phyloP scores from a whole-genome alignment of 1,140 invertebrate species.

The Drosophila erecta region DNA sequence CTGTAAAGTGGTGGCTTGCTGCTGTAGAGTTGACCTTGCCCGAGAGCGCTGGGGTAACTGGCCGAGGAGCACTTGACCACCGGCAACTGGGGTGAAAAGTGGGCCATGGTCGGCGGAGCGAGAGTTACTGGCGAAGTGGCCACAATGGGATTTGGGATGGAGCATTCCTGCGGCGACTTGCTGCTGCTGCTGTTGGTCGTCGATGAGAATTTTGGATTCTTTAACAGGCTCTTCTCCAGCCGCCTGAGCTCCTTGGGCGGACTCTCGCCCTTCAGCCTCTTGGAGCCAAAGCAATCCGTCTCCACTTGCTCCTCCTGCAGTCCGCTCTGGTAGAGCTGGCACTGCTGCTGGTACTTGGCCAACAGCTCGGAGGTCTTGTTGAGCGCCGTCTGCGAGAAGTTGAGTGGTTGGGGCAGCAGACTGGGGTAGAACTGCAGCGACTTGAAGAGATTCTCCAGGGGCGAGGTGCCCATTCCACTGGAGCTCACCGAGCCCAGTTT shows the following conservation, averaged over 20 bases:
- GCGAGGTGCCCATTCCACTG: constrained; percentile 43
- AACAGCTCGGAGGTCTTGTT: constrained; percentile 79
- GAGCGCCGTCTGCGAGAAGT: constrained; percentile 81
- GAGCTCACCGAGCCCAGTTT: constrained; percentile 57
- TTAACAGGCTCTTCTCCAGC: constrained; percentile 73
- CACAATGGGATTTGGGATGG: constrained; percentile 25
- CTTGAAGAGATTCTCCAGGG: constrained; percentile 81
- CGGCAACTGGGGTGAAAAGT: constrained; percentile 65
- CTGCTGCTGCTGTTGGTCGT: constrained; percentile 22
- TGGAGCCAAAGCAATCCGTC: constrained; percentile 52
- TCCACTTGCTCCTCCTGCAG: constrained; percentile 57
- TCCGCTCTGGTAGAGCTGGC: constrained; percentile 73
- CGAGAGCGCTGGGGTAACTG: constrained; percentile 44
- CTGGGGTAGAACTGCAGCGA: constrained; percentile 83
- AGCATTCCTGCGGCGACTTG: constrained; percentile 62
- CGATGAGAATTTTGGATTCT: constrained; percentile 53
- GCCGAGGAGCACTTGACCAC: constrained; percentile 65
- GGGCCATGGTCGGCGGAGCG: constrained; percentile 51
- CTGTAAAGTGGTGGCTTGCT: constrained; percentile 60
- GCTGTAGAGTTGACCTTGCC: constrained; percentile 42
- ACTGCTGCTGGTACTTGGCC: constrained; percentile 83
- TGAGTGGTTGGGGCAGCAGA: constrained; percentile 77
- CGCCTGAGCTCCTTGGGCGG: constrained; percentile 75
- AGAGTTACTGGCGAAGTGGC: constrained; percentile 65
- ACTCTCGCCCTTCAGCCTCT: constrained; percentile 53